phyloP scores from a whole-genome alignment of 2,113 vertebrate genomes.

The Brienomyrus longianalis region DNA sequence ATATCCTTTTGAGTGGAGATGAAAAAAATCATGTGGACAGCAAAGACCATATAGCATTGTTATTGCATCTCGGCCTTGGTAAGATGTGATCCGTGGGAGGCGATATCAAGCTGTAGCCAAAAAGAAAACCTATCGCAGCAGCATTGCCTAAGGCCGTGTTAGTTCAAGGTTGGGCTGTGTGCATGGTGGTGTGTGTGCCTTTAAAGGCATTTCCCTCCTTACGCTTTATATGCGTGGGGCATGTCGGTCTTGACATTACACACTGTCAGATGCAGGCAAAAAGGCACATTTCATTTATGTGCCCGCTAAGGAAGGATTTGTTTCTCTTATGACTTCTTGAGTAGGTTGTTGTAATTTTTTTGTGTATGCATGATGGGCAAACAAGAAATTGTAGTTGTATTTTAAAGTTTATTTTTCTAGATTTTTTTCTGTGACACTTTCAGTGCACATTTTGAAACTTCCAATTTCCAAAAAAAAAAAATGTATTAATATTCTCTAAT shows the following conservation, averaged over 20 bases:
- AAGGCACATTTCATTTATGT: background rate
- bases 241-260: background rate
- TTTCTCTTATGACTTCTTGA: background rate
- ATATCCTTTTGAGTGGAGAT: background rate
- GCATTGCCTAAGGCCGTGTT: background rate
- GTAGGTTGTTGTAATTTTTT: background rate
- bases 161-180: background rate
- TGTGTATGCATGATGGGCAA: background rate
- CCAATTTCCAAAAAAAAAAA: background rate
- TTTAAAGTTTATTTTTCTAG: background rate
- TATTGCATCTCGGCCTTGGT: slow-evolving; percentile 40
- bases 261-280: background rate
- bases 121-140: background rate
- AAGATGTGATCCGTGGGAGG: background rate
- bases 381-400: background rate
- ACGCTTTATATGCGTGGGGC: background rate
- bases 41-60: background rate
- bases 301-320: background rate
- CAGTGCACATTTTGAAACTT: background rate
- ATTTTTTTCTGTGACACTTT: background rate
- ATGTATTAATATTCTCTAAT: background rate
- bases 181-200: background rate
- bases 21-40: background rate
- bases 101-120: background rate
- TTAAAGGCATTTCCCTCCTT: background rate